These are phyloP conservation scores for Phorcus lineatus DNA, from an alignment of 2,888 invertebrate genomes.

Conservation along the genomic window DNA sequence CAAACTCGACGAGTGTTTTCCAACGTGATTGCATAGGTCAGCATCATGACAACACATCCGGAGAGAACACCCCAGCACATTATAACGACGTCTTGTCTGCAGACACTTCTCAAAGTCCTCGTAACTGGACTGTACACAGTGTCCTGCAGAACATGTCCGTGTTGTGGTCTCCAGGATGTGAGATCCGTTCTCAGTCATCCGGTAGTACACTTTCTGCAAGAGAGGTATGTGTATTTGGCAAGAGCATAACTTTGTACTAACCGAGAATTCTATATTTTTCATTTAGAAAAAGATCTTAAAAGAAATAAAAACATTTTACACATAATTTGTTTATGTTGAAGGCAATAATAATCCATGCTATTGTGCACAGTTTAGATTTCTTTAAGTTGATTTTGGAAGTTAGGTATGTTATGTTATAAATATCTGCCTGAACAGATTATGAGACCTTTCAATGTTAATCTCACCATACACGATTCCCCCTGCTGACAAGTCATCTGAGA, in stretches of 20 bases:
- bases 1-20: too few relatives aligned
- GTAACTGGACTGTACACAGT: background rate
- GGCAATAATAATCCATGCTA: too few relatives aligned
- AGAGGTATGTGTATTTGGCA: background rate
- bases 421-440: too few relatives aligned
- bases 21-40: background rate
- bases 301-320: too few relatives aligned
- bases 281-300: too few relatives aligned
- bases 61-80: background rate
- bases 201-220: background rate
- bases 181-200: background rate
- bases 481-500: background rate
- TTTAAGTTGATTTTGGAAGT: too few relatives aligned
- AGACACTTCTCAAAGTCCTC: background rate
- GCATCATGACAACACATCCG: background rate
- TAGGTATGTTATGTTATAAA: too few relatives aligned
- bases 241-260: too few relatives aligned
- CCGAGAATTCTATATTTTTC: too few relatives aligned
- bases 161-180: background rate
- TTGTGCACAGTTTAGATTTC: too few relatives aligned
- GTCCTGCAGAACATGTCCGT: background rate
- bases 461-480: conserved; percentile 13
- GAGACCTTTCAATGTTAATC: too few relatives aligned
- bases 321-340: too few relatives aligned
- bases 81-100: background rate